phyloP scores from a whole-genome alignment of 2,113 vertebrate genomes.

The Nycticryphes semicollaris region DNA sequence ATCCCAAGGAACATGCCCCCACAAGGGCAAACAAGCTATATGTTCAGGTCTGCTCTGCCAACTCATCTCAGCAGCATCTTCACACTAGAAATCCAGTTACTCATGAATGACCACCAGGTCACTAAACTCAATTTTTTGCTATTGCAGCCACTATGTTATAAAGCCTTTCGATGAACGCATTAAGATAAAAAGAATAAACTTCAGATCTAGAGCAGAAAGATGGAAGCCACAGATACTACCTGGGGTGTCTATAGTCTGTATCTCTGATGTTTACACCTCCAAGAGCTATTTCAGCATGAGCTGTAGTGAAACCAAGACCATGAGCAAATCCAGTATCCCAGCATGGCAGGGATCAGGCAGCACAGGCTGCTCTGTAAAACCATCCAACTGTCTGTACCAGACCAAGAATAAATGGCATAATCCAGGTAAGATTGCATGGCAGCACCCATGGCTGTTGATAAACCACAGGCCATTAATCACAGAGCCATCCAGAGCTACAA shows the following conservation, averaged over 20 bases:
- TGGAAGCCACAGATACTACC: neutral
- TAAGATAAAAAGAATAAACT: neutral
- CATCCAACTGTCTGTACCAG: neutral
- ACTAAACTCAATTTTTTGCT: neutral
- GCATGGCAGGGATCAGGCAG: neutral
- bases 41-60: neutral
- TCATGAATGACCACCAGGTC: neutral
- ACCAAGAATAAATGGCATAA: neutral
- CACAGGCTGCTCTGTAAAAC: neutral
- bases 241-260: neutral
- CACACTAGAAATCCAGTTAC: neutral
- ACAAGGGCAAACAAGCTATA: neutral
- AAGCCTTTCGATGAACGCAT: neutral
- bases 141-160: neutral
- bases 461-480: neutral
- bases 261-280: neutral
- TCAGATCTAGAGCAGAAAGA: neutral
- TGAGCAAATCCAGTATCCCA: neutral
- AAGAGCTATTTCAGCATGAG: neutral
- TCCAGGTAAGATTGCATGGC: neutral
- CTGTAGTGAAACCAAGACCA: neutral
- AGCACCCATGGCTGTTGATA: neutral
- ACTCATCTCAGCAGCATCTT: neutral
- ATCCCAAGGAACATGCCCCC: neutral
- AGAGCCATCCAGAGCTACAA: neutral